Base-by-base conservation (phyloP, 2,113 vertebrate genomes). In the Mohoua ochrocephala region DNA sequence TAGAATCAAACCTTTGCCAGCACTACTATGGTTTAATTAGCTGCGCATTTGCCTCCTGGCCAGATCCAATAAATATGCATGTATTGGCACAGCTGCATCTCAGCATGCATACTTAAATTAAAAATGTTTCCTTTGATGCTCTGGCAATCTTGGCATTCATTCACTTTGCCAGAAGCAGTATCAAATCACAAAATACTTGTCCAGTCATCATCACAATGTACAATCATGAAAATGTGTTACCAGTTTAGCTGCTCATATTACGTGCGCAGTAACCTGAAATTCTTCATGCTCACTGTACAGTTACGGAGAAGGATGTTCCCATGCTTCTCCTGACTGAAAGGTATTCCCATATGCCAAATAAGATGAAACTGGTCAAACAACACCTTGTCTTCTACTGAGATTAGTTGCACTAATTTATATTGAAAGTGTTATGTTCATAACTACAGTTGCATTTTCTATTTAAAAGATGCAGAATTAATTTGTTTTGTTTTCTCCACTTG, bases 81-180 rank as follows among this genome's bases (percentile, higher is more conserved):
- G 96, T 96, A 97, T 96, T 96, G 70, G 96, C 98, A 98, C 97
- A 98, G 97, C 97, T 98, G 98, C 96, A 98, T 96, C 98, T 97
- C 98, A 98, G 97, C 97, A 97, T 96, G 97, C 94, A 96, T 95
- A 96, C 87, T 97, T 95, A 97, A 98, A 98, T 98, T 97, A 97
- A 98, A 97, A 97, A 97, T 96, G 96, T 91, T 97, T 97, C 96
- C 92, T 97, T 95, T 96, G 97, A 98, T 95, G 94, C 94, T 94
- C 92, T 97, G 97, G 96, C 92, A 97, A 96, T 92, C 91, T 91
- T 97, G 97, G 96, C 95, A 97, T 93, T 95, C 95, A 85, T 85
- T 97, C 87, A 79, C 92, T 97, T 97, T 95, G 95, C 97, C 97
- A 97, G 93, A 96, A 97, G 95, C 97, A 95, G 90, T 71, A 97